Conservation (phyloP, 30 jellyfish, hydroid and myxozoan genomes). For the Aurelia coerulea region DNA sequence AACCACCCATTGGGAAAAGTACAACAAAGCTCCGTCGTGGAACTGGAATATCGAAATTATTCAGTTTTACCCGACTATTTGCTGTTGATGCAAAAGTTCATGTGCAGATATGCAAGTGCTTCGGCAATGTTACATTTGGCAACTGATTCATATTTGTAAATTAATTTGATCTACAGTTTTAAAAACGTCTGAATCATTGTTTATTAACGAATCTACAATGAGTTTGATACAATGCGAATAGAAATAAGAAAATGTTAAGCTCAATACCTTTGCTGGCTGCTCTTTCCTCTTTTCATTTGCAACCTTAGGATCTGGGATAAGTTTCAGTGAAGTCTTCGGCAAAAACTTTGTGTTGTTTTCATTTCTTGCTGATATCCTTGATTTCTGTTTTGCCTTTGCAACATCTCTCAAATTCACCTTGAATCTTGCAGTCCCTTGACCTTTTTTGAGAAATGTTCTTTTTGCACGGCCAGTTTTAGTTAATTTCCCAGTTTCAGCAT, state of each 20-base stretch:
- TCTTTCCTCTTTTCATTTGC: background rate
- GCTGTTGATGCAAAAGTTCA: no score
- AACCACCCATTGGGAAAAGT: no score
- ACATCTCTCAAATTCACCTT: background rate
- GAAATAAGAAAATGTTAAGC: no score
- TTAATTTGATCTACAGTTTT: no score
- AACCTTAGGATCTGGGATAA: background rate
- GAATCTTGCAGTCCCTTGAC: conserved; percentile 61
- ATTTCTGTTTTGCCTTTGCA: background rate
- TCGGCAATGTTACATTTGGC: background rate
- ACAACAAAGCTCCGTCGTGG: no score
- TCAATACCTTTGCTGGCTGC: background rate
- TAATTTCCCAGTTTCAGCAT: conserved; percentile 5
- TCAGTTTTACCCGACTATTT: no score
- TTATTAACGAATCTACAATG: no score
- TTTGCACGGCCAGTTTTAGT: background rate
- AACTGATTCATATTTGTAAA: background rate
- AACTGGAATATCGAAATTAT: no score
- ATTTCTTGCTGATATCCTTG: background rate
- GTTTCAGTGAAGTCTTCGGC: conserved; percentile 47
- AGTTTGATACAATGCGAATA: no score
- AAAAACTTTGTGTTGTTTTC: background rate
- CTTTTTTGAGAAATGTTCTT: conserved; percentile 44
- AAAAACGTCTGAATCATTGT: no score
- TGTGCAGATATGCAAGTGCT: background rate